These are phyloP conservation scores for Psittacula echo DNA, from an alignment of 2,797 vertebrate genomes.

Conservation along the genomic window DNA sequence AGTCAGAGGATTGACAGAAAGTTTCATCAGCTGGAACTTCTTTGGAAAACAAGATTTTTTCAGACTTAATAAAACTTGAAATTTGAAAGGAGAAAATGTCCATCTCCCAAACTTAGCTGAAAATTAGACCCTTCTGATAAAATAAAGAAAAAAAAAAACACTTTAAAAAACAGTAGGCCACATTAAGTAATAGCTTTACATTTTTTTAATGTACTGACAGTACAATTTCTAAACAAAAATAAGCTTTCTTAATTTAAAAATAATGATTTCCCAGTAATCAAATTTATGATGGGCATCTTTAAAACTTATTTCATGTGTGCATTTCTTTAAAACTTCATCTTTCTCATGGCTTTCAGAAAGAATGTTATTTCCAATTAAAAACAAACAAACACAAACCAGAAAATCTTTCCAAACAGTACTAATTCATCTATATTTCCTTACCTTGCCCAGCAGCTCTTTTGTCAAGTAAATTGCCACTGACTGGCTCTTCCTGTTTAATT, in stretches of 20 bases:
- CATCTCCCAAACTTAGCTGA: background rate
- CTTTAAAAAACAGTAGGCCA: background rate
- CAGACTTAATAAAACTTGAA: background rate
- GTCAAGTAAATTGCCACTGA: background rate
- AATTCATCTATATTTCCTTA: background rate
- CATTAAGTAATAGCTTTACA: background rate
- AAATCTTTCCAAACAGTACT: background rate
- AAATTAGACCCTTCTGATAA: background rate
- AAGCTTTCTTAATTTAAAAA: background rate
- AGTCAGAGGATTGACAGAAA: background rate
- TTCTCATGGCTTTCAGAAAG: background rate
- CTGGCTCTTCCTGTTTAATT: background rate
- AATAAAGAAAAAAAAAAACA: background rate
- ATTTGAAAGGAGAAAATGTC: background rate
- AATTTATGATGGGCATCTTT: background rate
- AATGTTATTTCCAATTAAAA: background rate
- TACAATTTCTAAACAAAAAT: background rate
- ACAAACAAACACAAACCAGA: background rate
- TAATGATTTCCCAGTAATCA: rapidly evolving
- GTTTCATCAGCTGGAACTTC: background rate
- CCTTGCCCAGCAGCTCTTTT: background rate
- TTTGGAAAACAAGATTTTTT: background rate
- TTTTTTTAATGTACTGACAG: background rate
- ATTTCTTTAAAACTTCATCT: background rate
- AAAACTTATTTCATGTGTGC: background rate